Evolutionary conservation across 1,140 invertebrate genomes (phyloP).

Genomic region (Macrotrachela quadricornifera): DNA sequence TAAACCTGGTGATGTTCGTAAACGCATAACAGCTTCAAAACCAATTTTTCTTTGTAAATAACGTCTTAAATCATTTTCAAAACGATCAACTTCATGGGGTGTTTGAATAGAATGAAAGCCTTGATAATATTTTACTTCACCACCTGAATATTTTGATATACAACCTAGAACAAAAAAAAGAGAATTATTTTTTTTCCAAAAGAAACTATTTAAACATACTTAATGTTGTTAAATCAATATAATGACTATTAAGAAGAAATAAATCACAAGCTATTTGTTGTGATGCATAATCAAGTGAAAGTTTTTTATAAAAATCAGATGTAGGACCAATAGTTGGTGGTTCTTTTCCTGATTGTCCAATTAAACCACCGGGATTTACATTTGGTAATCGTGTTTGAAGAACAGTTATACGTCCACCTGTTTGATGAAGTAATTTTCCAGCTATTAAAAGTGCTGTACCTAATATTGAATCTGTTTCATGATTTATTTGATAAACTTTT

Average conservation of each 20-base stretch:
- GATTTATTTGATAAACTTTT: conserved; percentile 44
- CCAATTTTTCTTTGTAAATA: conserved; percentile 91
- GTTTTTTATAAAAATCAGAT: conserved; percentile 91
- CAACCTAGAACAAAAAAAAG: conserved; percentile 26
- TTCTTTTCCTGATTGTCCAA: conserved; percentile 39
- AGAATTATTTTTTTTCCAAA: not conserved
- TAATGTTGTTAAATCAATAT: conserved; percentile 69
- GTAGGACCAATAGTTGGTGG: conserved; percentile 55
- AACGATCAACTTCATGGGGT: conserved; percentile 44
- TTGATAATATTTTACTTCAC: conserved; percentile 75
- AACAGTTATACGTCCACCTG: conserved; percentile 77
- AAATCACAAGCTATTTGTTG: conserved; percentile 88
- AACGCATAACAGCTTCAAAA: conserved; percentile 93
- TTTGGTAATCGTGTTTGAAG: conserved; percentile 76
- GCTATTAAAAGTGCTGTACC: conserved; percentile 77
- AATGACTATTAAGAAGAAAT: conserved; percentile 75
- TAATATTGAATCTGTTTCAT: conserved; percentile 56
- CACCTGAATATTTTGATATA: conserved; percentile 80
- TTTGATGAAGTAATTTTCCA: conserved; percentile 67
- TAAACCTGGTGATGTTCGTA: conserved; percentile 61
- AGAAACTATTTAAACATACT: conserved; percentile 11
- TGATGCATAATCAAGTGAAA: conserved; percentile 80
- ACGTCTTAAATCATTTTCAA: conserved; percentile 54
- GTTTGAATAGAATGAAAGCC: conserved; percentile 52
- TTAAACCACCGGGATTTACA: conserved; percentile 62